A percentile compares a stretch with the other conserved stretches of the same genome.
Conservation (phyloP, 1,140 invertebrate species). For the Whitmania pigra region DNA sequence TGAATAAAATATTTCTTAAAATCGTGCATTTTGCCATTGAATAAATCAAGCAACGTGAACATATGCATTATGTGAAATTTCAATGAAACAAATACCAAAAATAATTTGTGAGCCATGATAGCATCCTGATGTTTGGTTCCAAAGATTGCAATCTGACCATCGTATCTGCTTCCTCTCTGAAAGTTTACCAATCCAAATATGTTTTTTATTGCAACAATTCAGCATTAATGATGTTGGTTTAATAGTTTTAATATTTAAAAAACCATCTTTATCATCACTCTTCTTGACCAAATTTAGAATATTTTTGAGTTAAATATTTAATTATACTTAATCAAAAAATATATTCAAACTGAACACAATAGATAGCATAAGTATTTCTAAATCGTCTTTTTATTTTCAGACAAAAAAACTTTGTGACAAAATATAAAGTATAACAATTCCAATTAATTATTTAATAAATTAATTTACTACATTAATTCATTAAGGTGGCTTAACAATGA, state of each 20-base stretch:
- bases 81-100: constrained; percentile 48
- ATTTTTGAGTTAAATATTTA: not conserved
- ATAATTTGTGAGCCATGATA: constrained; percentile 60
- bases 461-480: not conserved
- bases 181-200: constrained; percentile 7
- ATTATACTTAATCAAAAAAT: no score
- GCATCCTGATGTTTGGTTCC: constrained; percentile 76
- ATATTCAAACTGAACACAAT: no score
- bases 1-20: no score
- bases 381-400: not conserved
- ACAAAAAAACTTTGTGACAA: not conserved
- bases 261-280: not conserved
- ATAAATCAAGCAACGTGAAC: no score
- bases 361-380: no score
- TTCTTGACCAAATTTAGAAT: not conserved
- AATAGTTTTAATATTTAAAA: not conserved
- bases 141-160: constrained; percentile 84
- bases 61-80: no score
- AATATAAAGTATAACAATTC: no score
- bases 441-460: not conserved
- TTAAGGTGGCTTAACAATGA: no score
- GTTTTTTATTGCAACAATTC: not conserved
- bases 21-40: no score
- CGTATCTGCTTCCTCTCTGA: constrained; percentile 61
- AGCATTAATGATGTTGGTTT: not conserved